Base-by-base conservation (phyloP, 2,113 vertebrate species). In the Grantiella picta region DNA sequence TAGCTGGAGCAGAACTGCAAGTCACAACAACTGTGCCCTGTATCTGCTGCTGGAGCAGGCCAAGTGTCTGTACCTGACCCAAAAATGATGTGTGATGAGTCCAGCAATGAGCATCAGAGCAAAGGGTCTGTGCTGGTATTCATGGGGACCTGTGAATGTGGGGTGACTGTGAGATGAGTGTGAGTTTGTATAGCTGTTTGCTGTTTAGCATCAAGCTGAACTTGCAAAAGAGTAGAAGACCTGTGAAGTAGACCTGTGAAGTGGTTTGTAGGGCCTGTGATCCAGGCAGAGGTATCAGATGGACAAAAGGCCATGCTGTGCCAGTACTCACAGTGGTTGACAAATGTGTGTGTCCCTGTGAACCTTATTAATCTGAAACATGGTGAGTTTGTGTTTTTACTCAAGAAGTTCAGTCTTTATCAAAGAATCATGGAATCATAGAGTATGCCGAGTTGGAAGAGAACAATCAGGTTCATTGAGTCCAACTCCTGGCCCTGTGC, bases 131-230 rank as follows among this genome's bases (percentile, higher is more conserved):
- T 60, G 38, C 45, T 60, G 40, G 33, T 82, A 22, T 63, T 38
- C 0, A 0, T 14, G 17, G 14, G 3, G 4, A 59, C 35, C 11
- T 3, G 2, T 47, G 12, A 65, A 15, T 28, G 15, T 57, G 31
- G 9, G 4, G 2, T 71, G 57, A 13, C 42, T 4, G 6, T 65
- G 33, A 88, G 23, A 45, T 0, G 0, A 66, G 2, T 8, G 14
- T 72, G 10, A 78, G 6, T 35, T 8, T 47, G 21, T 33, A 12
- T 23, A 24, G 25, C 27, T 59, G 15, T 60, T 47, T 36, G 11
- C 40, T 72, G 42, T 10, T 72, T 49, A 82, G 40, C 25, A 42
- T 52, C 29, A 63, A 42, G 15, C 22, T 47, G 49, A 57, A 73
- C 38, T 22, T 49, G 29, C 1, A 3, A 25, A 76, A 61, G 29